Base-by-base conservation (phyloP, 1,140 invertebrate genomes). In the Belonocnema kinseyi region DNA sequence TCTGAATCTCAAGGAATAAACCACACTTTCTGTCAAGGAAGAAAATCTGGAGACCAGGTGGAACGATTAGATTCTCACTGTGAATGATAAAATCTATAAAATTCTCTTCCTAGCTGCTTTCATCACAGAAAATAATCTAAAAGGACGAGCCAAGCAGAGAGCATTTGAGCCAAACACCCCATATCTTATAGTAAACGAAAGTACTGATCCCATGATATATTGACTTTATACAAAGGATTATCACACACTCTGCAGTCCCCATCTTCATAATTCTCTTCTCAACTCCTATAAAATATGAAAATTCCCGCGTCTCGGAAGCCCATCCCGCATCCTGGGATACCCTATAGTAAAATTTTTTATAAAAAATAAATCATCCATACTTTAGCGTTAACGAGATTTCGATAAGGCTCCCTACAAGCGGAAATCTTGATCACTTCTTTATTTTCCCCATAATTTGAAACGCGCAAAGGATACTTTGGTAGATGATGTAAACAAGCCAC, bases 401-500 rank as follows among this genome's bases (percentile, higher is more conserved):
- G 26, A 40, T n/a, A 33, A 66, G 26, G 26, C 40, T 33, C 33
- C 61, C n/a, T 46, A 14, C 21, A 26, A 54, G 53, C 53, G n/a
- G n/a, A 54, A 54, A 54, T 54, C 26, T 66, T 66, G 26, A 46
- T 66, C 61, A 66, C 61, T 66, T 66, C 26, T 66, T 66, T 66
- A 66, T 66, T 40, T 46, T 40, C 53, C n/a, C 21, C 16, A 66
- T 46, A 40, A 40, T 66, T 66, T 14, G 16, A 66, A 40, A 66
- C 40, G 61, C 33, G 61, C 61, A 66, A 66, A 66, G 26, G 61
- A 66, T 66, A 66, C 61, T 66, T 66, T 66, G 26, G 58, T 66
- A n/a, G 61, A 66, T 66, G 61, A 66, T 66, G 26, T 40, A 66
- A 66, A 66, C 61, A 66, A 66, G 61, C 58, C 58, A 66, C 58